Evolutionary conservation across 2,888 invertebrate species (phyloP), one percentile per base, ranked within the genome.

Genomic region (Seira sanloemensis): DNA sequence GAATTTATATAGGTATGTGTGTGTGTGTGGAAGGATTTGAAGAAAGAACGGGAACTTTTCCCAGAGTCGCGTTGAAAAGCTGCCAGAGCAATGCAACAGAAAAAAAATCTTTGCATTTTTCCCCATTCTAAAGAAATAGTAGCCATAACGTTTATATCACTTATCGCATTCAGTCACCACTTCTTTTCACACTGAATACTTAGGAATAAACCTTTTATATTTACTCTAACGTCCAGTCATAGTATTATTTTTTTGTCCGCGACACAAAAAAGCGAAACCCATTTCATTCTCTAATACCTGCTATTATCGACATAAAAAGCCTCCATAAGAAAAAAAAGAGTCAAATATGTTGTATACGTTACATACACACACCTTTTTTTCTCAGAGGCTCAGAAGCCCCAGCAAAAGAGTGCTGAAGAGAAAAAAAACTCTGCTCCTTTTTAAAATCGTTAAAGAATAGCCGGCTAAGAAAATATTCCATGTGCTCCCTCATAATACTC

Each of bases 361-460:
- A 37, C 4, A 50, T 16, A 50, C 50, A 50, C 50, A 50, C 50
- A n/a, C 50, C n/a, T 50, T 71, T 66, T 66, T 66, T 54, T 54
- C 66, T 46, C 72, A 78, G 46, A 71, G 71, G 71, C 65, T 71
- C 78, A 71, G 37, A 12, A n/a, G n/a, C n/a, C 12, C 5, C 37
- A 37, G 50, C 5, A 50, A 50, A n/a, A n/a, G n/a, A n/a, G n/a
- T n/a, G 9, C 62, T 18, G 25, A 27, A 26, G 27, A 68, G 26
- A 7, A 68, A 27, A 25, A 68, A 26, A 68, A 68, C 16, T 26
- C 1, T 68, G 7, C 24, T 68, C 16, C 19, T 68, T 68, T 68
- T 18, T 68, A 27, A n/a, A 68, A 68, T 68, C 68, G 27, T 26
- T 50, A 27, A 68, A 68, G 26, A 68, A 68, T 26, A 68, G 26